These are phyloP conservation scores for Protosalanx chinensis DNA, from an alignment of 2,797 vertebrate species.

Conservation along the genomic window DNA sequence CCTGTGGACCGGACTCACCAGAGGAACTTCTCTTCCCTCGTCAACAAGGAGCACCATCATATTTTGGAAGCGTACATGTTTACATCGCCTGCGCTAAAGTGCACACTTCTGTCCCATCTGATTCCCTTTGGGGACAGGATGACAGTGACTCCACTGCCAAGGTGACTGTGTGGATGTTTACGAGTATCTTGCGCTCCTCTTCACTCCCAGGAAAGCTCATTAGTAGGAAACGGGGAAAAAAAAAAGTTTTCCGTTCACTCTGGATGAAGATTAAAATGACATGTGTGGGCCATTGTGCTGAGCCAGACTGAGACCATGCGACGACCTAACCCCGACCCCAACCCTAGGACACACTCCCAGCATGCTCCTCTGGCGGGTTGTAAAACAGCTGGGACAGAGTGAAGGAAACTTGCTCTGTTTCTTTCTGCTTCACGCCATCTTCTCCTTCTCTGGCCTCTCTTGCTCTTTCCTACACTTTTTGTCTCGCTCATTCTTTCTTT, in stretches of 20 bases:
- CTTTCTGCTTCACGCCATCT: not conserved
- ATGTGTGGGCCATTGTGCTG: not conserved
- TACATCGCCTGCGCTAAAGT: not conserved
- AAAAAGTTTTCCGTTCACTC: not conserved
- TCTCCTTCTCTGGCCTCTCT: too few species aligned
- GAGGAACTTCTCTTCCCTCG: not conserved
- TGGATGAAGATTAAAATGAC: not conserved
- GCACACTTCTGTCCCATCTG: too few species aligned
- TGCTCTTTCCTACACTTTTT: not conserved
- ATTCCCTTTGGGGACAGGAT: not conserved
- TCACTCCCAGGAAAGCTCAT: constrained; percentile 10
- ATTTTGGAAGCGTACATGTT: constrained; percentile 10
- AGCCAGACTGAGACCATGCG: not conserved
- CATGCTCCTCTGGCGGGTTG: not conserved
- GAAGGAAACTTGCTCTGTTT: not conserved
- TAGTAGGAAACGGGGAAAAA: not conserved
- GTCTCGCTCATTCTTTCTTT: not conserved
- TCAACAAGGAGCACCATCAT: constrained; percentile 1
- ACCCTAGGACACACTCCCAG: too few species aligned
- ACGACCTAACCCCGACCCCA: too few species aligned
- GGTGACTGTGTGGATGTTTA: not conserved
- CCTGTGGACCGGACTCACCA: not conserved
- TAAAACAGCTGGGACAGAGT: not conserved
- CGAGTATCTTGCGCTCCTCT: not conserved
- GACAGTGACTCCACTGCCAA: not conserved